Evolutionary conservation across 2,888 invertebrate genomes (phyloP).

Genomic region (Cepaea hortensis): DNA sequence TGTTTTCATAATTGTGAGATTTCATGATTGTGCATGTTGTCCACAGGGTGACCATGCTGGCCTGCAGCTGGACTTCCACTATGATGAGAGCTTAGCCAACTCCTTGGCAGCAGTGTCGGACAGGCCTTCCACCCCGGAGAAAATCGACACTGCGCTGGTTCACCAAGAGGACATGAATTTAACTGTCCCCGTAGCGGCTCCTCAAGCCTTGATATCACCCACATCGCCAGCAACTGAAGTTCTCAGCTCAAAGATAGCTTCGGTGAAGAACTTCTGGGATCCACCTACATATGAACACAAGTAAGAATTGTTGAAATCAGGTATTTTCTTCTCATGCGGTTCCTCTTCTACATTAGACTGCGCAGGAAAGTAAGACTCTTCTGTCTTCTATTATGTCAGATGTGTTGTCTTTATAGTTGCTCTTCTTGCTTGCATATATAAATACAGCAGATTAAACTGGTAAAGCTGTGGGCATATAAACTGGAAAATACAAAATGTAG

Average conservation of each 20-base stretch:
- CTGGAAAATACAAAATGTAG: too few species aligned
- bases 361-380: too few species aligned
- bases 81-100: slow-evolving; percentile 79
- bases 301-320: slow-evolving; percentile 52
- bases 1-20: too few species aligned
- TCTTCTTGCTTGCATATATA: too few species aligned
- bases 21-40: too few species aligned
- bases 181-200: slow-evolving; percentile 21
- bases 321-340: not conserved
- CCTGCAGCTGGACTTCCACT: slow-evolving; percentile 92
- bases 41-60: slow-evolving; percentile 30
- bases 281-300: slow-evolving; percentile 63
- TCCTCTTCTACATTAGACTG: not conserved
- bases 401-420: too few species aligned
- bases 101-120: slow-evolving; percentile 34
- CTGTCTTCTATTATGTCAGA: too few species aligned
- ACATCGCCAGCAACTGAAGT: slow-evolving; percentile 86
- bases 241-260: slow-evolving; percentile 93
- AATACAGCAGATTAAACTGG: too few species aligned
- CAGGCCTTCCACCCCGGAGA: slow-evolving; percentile 37
- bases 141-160: slow-evolving; percentile 21
- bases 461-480: too few species aligned
- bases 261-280: slow-evolving; percentile 87
- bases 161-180: slow-evolving; percentile 40
- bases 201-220: slow-evolving; percentile 57